Evolutionary conservation across 2,797 vertebrate species (phyloP), one percentile per base, ranked within the genome.

Genomic region (Gymnothorax javanicus): DNA sequence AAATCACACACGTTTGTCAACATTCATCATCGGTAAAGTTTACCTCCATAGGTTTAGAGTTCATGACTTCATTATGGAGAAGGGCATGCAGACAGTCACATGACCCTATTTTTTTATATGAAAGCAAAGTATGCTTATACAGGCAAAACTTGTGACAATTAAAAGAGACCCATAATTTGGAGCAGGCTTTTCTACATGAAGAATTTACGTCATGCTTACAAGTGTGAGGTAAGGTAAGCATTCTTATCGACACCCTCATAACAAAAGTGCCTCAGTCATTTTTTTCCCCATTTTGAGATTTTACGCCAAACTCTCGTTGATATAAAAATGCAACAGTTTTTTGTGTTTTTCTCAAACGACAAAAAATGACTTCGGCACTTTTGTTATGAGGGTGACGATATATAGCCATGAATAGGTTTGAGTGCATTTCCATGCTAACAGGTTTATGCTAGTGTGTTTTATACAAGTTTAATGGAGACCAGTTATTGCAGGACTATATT

Each of bases 1-100:
- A 83, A 90, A 87, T 73, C 50, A 69, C 54, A 57, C 27, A 84
- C 43, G 4, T 20, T 27, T 9, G 52, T 86, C 82, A 60, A 64
- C 82, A 27, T 3, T 59, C 73, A 3, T 52, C 56, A 23, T 12
- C 17, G 33, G 33, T 60, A 50, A 57, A 52, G 11, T 11, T 15
- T 56, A 0, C 33, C 56, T 73, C 25, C 33, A 6, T 11, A 12
- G 27, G 25, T 11, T 33, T 33, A 73, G n/a, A 73, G 20, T 27
- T 73, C n/a, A 73, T 33, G 27, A 73, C n/a, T 27, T 43, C 27
- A 73, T 73, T 12, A 27, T 13, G 25, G 25, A 33, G 3, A 79
- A 54, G 43, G 17, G 69, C 6, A 12, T 0, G 13, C 17, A 8
- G 75, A 79, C 23, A 79, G 54, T 43, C 75, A 54, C 43, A 54